A percentile compares a stretch with the other conserved stretches of the same genome.
phyloP scores from a whole-genome alignment of 2,113 vertebrate species.

The Haplotaxodon microlepis region DNA sequence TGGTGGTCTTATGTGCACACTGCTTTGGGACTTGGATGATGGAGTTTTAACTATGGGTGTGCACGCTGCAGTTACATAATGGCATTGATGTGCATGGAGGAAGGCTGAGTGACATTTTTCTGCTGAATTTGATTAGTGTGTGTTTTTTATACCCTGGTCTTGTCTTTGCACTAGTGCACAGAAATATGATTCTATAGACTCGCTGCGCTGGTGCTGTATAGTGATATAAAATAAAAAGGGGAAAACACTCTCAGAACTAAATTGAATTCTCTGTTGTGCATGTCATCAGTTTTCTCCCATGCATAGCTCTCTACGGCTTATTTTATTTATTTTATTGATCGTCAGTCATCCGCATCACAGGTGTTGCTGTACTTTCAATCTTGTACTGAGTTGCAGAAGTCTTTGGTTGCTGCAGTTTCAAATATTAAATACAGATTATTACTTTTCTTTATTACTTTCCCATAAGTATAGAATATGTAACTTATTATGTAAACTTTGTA shows the following conservation, averaged over 20 bases:
- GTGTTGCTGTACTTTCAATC: neutral
- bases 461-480: neutral
- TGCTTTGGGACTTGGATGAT: neutral
- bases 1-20: neutral
- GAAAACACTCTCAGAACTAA: neutral
- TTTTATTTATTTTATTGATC: neutral
- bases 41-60: neutral
- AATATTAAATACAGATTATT: neutral
- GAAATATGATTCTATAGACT: neutral
- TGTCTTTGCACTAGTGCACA: neutral
- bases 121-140: neutral
- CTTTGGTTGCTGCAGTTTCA: neutral
- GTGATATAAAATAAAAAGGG: neutral
- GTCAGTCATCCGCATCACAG: accelerated
- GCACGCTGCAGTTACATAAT: neutral
- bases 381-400: neutral
- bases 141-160: neutral
- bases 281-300: neutral
- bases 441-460: neutral
- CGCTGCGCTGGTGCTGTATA: neutral
- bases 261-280: neutral
- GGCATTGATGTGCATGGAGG: neutral
- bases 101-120: neutral
- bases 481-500: neutral
- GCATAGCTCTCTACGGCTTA: accelerated